These are phyloP conservation scores for Aplochiton taeniatus DNA, from an alignment of 2,797 vertebrate genomes.

Conservation along the genomic window DNA sequence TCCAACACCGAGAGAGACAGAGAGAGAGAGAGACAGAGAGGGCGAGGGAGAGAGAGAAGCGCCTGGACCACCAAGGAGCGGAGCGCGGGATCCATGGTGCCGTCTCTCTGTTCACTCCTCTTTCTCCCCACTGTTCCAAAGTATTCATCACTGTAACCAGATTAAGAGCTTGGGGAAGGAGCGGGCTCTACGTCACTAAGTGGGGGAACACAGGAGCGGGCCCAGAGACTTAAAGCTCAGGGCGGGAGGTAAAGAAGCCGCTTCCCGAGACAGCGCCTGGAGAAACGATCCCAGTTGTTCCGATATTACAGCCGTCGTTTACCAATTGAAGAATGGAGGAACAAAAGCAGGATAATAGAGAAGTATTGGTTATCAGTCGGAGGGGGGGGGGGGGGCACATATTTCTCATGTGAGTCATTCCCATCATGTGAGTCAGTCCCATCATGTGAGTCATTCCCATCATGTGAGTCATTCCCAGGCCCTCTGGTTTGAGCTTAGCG, in stretches of 20 bases:
- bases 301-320: constrained; percentile 50
- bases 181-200: constrained; percentile 54
- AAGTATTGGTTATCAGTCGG: not conserved
- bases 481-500: too few relatives aligned
- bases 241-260: constrained; percentile 52
- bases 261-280: constrained; percentile 52
- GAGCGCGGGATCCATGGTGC: constrained; percentile 36
- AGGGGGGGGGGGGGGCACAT: too few relatives aligned
- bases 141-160: constrained; percentile 75
- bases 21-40: constrained; percentile 1
- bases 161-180: constrained; percentile 73
- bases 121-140: constrained; percentile 68
- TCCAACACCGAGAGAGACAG: constrained; percentile 34
- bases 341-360: too few relatives aligned
- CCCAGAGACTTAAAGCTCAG: constrained; percentile 60
- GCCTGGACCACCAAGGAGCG: constrained; percentile 69
- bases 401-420: too few relatives aligned
- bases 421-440: too few relatives aligned
- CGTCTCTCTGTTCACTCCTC: constrained; percentile 58
- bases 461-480: too few relatives aligned
- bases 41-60: not conserved
- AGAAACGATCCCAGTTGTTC: constrained; percentile 54
- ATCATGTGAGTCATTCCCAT: too few relatives aligned
- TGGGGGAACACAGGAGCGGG: constrained; percentile 57
- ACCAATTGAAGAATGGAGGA: not conserved